Evolutionary conservation across 2,113 vertebrate genomes (phyloP), one percentile per base, ranked within the genome.

Genomic region (Coryphaenoides rupestris): DNA sequence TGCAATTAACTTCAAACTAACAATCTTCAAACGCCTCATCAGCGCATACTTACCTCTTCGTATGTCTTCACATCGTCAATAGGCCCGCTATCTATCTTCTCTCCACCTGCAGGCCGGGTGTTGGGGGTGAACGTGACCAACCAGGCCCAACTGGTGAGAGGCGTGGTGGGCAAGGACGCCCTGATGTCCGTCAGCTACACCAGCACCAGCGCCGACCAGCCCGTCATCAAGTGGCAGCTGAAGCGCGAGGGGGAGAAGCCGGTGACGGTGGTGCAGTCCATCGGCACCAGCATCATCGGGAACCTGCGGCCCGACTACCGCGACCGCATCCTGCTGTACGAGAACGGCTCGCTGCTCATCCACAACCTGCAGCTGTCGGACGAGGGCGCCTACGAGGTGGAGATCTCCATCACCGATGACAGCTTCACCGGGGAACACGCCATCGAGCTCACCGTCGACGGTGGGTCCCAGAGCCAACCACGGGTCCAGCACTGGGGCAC

Each of bases 331-430:
- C 85, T 90, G 26, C 92, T 99, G 79, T 94, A 94, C 2, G 93
- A 96, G 77, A 99, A 98, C 0, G 96, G 96, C 46, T 96, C 96
- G 0, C 80, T 99, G 73, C 89, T 97, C 72, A 93, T 99, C 65
- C 93, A 93, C 65, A 94, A 95, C 76, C 76, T 99, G 80, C 93
- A 93, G 82, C 56, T 96, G 66, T 84, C 93, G 0, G 97, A 99
- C 0, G 97, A 98, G 70, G 96, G 97, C 0, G 89, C 88, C 1
- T 99, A 99, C 0, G 95, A 97, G 73, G 97, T 98, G 14, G 96
- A 99, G 88, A 94, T 98, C 79, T 98, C 96, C 86, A 99, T 98
- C 86, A 99, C 97, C 0, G 97, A 97, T 0, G 97, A 98, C 83
- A 96, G 92, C 2, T 98, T 98, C 86, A 95, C 97, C 0, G 97